These are phyloP conservation scores for Caenorhabditis uteleia DNA, from an alignment of 2,888 invertebrate genomes.

Conservation along the genomic window DNA sequence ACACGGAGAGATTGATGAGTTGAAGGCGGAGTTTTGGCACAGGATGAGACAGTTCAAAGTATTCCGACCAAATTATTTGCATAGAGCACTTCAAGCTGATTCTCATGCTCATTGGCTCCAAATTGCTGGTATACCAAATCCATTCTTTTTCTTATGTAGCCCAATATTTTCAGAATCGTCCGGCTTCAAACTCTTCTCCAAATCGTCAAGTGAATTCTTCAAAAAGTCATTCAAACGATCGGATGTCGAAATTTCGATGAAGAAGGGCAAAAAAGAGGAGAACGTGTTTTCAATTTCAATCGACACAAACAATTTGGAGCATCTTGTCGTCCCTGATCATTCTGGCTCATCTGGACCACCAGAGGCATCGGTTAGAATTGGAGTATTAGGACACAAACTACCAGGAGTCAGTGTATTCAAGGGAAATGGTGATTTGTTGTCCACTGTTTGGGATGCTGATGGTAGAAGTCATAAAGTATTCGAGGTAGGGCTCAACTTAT, in stretches of 20 bases:
- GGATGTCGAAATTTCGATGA: constrained; percentile 22
- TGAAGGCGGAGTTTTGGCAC: constrained; percentile 53
- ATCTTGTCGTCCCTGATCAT: constrained; percentile 13
- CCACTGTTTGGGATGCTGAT: constrained; percentile 48
- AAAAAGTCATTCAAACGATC: constrained; percentile 33
- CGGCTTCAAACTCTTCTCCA: constrained; percentile 34
- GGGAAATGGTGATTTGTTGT: constrained; percentile 32
- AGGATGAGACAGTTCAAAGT: constrained; percentile 52
- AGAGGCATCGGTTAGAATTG: constrained; percentile 26
- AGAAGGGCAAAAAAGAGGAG: constrained; percentile 24
- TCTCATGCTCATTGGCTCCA: constrained; percentile 36
- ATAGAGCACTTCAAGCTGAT: constrained; percentile 44
- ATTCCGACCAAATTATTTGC: constrained; percentile 52
- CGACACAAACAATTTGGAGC: constrained; percentile 32
- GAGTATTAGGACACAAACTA: constrained; percentile 39
- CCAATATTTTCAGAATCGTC: constrained; percentile 36
- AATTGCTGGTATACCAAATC: constrained; percentile 6
- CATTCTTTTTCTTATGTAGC: background rate
- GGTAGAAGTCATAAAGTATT: constrained; percentile 49
- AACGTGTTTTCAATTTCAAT: constrained; percentile 35
- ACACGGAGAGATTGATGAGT: constrained; percentile 36
- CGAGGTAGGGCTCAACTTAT: constrained; percentile 19
- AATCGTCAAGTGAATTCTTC: constrained; percentile 32
- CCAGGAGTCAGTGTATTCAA: constrained; percentile 32
- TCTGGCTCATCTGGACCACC: constrained; percentile 8